These are phyloP conservation scores for Macrotus californicus DNA, from an alignment of 2,113 vertebrate genomes.

Conservation along the genomic window DNA sequence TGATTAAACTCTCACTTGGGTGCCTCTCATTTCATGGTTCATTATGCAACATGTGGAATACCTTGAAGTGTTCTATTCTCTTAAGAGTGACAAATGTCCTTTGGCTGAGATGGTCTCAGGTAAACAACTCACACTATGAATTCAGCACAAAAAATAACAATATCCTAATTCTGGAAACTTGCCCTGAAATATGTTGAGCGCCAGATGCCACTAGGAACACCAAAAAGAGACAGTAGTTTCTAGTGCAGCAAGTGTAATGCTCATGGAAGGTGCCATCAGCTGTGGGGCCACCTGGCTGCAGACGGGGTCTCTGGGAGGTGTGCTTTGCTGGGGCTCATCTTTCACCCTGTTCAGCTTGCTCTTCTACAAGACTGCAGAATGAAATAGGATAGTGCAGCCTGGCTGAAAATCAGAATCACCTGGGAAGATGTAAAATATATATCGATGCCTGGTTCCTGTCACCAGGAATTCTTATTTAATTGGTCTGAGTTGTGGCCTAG, in stretches of 20 bases:
- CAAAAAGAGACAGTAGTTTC: constrained; percentile 2
- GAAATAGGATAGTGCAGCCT: not conserved
- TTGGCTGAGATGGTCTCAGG: constrained; percentile 8
- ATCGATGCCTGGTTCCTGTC: not conserved
- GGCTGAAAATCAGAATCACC: not conserved
- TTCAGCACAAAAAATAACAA: not conserved
- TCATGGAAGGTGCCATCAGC: not conserved
- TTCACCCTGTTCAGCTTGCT: not conserved
- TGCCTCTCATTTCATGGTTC: constrained; percentile 52
- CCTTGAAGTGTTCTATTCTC: constrained; percentile 34
- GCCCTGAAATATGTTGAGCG: not conserved
- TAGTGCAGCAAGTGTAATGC: not conserved
- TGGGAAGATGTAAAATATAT: not conserved
- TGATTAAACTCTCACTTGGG: constrained; percentile 60
- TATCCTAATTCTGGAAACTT: not conserved
- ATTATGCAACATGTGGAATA: constrained; percentile 52
- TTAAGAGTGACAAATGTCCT: constrained; percentile 38
- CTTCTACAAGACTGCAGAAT: not conserved
- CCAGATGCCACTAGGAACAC: constrained; percentile 10
- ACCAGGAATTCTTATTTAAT: not conserved
- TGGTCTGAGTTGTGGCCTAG: not conserved
- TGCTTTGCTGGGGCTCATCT: not conserved
- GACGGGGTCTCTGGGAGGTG: not conserved
- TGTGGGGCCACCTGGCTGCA: not conserved
- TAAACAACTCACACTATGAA: not conserved